Base-by-base conservation (phyloP, 2,888 invertebrate species). In the Aleiodes leptofemur region DNA sequence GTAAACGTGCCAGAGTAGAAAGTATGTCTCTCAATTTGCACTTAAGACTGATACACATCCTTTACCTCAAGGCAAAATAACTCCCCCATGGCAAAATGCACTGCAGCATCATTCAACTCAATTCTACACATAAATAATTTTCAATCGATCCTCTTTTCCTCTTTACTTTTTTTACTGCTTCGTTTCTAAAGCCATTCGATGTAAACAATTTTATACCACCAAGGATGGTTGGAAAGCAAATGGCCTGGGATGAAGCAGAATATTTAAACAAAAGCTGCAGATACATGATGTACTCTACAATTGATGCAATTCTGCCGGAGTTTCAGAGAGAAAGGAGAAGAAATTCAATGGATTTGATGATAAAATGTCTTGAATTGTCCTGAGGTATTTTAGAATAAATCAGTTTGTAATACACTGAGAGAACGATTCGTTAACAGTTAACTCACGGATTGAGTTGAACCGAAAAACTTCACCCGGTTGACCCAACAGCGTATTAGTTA, bases 111-210 rank as follows among this genome's bases (percentile, higher is more conserved):
- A n/a, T 56, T 51, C 29, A 11, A 59, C 31, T 48, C 64, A 23
- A 64, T 77, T 51, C 16, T 34, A 50, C 9, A 50, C 43, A 72
- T 69, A 74, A 77, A 72, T 74, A 74, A 74, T 74, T 69, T 74
- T 56, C 50, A 50, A 74, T 72, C 66, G 51, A 51, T 55, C 29
- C 69, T 23, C 23, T 16, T n/a, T 56, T 69, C 6, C 53, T 38
- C 9, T 55, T 57, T 48, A 11, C 14, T 43, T 70, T 38, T 38
- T n/a, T 31, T 38, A 13, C 11, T 14, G 9, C 34, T 53, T 38
- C 14, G 4, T 48, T 23, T 23, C 57, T 14, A 16, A 55, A 55
- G 53, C 64, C 50, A 11, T 14, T n/a, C 9, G 29, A 43, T 64
- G 61, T 43, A 64, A 64, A 64, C 61, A 43, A 64, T 64, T 64